Evolutionary conservation across 92 coral and sea anemone species (phyloP).

Genomic region (Palythoa grandiflora): DNA sequence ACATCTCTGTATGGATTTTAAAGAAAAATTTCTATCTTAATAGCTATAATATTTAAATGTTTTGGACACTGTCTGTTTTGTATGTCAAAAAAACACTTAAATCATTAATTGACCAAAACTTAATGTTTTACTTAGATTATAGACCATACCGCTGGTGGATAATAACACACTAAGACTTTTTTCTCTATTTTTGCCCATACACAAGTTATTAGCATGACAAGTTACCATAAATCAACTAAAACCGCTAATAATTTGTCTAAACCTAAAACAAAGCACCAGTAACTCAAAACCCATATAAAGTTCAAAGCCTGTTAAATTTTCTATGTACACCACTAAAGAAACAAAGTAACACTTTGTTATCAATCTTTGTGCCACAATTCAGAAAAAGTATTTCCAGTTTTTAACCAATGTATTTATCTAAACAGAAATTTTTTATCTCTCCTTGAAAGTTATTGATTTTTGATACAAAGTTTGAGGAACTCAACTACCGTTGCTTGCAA

Average conservation of each 20-base stretch:
- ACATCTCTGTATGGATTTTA: conserved; percentile 22
- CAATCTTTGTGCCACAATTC: conserved; percentile 19
- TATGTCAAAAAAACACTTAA: neutral
- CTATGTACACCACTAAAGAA: conserved; percentile 16
- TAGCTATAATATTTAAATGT: conserved; percentile 10
- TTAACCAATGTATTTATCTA: neutral
- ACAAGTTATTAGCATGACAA: neutral
- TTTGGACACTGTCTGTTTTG: neutral
- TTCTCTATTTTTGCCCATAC: neutral
- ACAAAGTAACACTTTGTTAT: neutral
- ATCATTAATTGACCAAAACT: neutral
- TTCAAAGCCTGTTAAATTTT: conserved; percentile 18
- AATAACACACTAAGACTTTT: neutral
- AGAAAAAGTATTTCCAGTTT: neutral
- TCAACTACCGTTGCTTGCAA: neutral
- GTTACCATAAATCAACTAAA: neutral
- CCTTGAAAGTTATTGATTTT: neutral
- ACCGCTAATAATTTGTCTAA: neutral
- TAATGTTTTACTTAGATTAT: neutral
- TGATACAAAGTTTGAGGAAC: neutral
- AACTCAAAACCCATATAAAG: conserved; percentile 21
- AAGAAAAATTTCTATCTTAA: conserved; percentile 13
- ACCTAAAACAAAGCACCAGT: conserved; percentile 11
- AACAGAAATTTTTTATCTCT: neutral
- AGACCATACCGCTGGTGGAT: neutral